A percentile compares a stretch with the other conserved stretches of the same genome.
phyloP scores from a whole-genome alignment of 2,888 invertebrate genomes.

The Dascillus cervinus region DNA sequence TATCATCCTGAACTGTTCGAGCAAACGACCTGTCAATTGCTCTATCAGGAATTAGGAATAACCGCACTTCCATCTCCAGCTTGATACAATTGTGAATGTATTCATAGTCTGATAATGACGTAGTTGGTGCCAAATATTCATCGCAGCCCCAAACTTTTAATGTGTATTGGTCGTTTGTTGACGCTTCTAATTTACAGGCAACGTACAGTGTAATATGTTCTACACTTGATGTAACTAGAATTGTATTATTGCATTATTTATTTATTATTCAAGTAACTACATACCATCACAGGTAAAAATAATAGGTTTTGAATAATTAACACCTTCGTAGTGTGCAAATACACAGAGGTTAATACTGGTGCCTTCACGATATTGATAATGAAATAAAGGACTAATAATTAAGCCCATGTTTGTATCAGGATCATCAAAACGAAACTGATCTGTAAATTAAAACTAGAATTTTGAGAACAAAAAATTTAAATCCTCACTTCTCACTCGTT shows the following conservation, averaged over 20 bases:
- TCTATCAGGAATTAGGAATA: conserved; percentile 58
- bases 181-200: conserved; percentile 68
- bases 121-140: conserved; percentile 81
- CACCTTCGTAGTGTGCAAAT: conserved; percentile 49
- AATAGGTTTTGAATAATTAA: conserved; percentile 52
- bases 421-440: conserved; percentile 67
- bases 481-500: conserved; percentile 68
- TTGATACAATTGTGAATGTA: conserved; percentile 92
- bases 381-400: conserved; percentile 80
- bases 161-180: conserved; percentile 45
- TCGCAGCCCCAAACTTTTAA: conserved; percentile 78
- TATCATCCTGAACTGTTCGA: conserved; percentile 76
- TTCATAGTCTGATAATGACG: conserved; percentile 80
- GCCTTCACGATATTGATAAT: conserved; percentile 64
- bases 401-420: conserved; percentile 77
- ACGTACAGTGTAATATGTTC: conserved; percentile 82
- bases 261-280: too few species aligned
- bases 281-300: conserved; percentile 90
- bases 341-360: conserved; percentile 88
- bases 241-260: too few species aligned
- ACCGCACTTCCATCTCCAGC: conserved; percentile 76
- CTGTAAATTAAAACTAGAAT: conserved; percentile 47
- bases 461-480: conserved; percentile 11
- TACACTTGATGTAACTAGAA: conserved; percentile 75
- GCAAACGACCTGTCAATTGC: conserved; percentile 64